Evolutionary conservation across 1,140 invertebrate species (phyloP).

Genomic region (Drosophila pseudoobscura): DNA sequence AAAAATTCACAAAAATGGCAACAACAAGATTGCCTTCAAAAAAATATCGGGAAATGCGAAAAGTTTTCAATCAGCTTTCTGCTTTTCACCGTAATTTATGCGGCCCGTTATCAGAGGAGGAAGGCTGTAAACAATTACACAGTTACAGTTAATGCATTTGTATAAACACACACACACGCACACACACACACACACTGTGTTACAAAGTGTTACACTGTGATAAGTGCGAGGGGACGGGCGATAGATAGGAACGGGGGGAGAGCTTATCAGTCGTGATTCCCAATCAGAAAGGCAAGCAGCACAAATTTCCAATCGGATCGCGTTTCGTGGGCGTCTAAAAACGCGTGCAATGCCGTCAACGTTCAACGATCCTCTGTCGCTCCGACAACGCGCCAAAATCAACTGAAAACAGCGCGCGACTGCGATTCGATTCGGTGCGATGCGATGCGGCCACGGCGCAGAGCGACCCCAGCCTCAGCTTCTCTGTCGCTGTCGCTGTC

Average conservation of each 20-base stretch:
- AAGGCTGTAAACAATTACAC: constrained; percentile 39
- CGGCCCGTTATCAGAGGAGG: constrained; percentile 53
- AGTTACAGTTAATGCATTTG: constrained; percentile 2
- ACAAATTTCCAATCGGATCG: constrained; percentile 10
- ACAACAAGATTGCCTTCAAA: background rate
- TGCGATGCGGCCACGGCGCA: no score
- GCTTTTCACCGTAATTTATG: constrained; percentile 55
- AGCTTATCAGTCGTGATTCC: no score
- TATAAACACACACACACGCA: constrained; percentile 12
- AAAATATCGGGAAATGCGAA: constrained; percentile 21
- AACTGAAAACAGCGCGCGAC: constrained; percentile 36
- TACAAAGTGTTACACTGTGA: background rate
- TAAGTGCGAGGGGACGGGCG: background rate
- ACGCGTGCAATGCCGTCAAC: constrained; percentile 15
- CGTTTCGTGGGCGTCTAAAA: constrained; percentile 17
- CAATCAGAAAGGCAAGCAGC: no score
- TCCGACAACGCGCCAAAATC: constrained; percentile 51
- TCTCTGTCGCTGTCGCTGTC: constrained; percentile 1
- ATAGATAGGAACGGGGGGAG: no score
- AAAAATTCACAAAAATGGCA: constrained; percentile 21
- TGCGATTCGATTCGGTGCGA: no score
- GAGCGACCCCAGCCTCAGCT: no score
- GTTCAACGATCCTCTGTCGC: constrained; percentile 13
- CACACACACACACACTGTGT: background rate
- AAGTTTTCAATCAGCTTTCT: constrained; percentile 43